These are phyloP conservation scores for Drosophila anomelani DNA, from an alignment of 2,888 invertebrate species.

Conservation along the genomic window DNA sequence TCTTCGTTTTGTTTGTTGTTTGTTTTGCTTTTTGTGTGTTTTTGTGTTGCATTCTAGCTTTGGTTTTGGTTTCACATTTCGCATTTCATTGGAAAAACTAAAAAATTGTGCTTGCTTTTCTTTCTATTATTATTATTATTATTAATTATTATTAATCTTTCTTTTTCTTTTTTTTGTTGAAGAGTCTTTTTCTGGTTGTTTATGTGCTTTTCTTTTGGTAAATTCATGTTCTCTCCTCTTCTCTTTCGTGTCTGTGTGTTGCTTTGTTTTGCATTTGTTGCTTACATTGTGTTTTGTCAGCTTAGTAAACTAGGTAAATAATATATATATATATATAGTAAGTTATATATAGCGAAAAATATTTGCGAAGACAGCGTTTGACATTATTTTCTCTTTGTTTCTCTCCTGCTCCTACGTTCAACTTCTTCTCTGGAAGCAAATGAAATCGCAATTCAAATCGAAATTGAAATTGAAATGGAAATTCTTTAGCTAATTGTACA, in stretches of 20 bases:
- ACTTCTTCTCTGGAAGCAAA: slow-evolving; percentile 64
- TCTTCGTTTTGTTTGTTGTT: slow-evolving; percentile 14
- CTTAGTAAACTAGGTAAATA: slow-evolving; percentile 33
- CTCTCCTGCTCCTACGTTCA: slow-evolving; percentile 21
- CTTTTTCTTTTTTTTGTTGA: slow-evolving; percentile 1
- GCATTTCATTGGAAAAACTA: slow-evolving; percentile 43
- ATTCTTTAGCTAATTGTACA: slow-evolving; percentile 50
- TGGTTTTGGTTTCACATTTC: slow-evolving; percentile 24
- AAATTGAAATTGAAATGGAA: slow-evolving; percentile 39
- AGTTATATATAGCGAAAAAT: slow-evolving; percentile 55
- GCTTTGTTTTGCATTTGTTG: slow-evolving; percentile 27
- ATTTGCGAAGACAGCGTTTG: slow-evolving; percentile 76
- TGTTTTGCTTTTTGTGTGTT: slow-evolving; percentile 10
- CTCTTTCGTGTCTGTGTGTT: slow-evolving; percentile 32
- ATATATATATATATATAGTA: slow-evolving; percentile 14
- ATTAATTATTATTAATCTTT: background rate
- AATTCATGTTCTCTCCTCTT: slow-evolving; percentile 30
- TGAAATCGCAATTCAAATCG: slow-evolving; percentile 52
- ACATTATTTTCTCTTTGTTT: slow-evolving; percentile 39
- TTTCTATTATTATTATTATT: background rate
- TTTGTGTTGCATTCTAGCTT: slow-evolving; percentile 44
- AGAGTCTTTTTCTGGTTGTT: slow-evolving; percentile 40
- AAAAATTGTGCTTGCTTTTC: slow-evolving; percentile 54
- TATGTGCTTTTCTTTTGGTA: slow-evolving; percentile 33
- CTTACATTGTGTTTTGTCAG: slow-evolving; percentile 27